Conservation (phyloP, 2,113 vertebrate species). For the Puntigrus tetrazona region DNA sequence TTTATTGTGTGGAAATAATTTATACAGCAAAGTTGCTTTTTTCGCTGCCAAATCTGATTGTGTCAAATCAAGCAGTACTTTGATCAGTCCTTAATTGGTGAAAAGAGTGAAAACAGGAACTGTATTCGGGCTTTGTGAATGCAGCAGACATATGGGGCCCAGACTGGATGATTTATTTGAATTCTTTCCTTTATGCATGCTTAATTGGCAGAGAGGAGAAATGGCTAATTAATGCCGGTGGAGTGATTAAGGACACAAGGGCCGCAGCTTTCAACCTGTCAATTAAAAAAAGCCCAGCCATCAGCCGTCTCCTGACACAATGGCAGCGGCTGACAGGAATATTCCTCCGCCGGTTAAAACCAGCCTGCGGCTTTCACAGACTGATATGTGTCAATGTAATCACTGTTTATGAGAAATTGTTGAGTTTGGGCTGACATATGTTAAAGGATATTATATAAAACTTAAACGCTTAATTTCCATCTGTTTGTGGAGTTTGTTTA, state of each 20-base stretch:
- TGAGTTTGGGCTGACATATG: not conserved
- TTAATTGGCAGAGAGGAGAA: constrained; percentile 72
- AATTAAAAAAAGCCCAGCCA: constrained; percentile 62
- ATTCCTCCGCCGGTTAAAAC: not conserved
- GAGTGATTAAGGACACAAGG: constrained; percentile 63
- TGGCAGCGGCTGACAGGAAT: constrained; percentile 54
- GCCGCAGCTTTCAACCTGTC: constrained; percentile 67
- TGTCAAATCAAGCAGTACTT: constrained; percentile 68
- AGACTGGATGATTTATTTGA: constrained; percentile 66
- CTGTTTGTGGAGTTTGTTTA: not conserved
- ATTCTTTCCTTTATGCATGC: constrained; percentile 66
- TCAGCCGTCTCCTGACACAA: constrained; percentile 59
- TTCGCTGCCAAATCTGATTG: constrained; percentile 46
- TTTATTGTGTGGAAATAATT: constrained; percentile 56
- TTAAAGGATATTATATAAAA: not conserved
- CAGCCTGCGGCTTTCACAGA: constrained; percentile 5
- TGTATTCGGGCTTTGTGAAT: constrained; percentile 55
- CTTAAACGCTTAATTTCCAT: not conserved
- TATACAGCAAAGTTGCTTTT: constrained; percentile 56
- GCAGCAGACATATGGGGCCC: constrained; percentile 59
- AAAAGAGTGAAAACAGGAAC: constrained; percentile 48
- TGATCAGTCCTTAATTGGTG: constrained; percentile 71
- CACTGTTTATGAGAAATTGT: not conserved
- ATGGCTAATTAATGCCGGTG: constrained; percentile 70
- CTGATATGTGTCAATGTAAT: constrained; percentile 13